phyloP scores from a whole-genome alignment of 2,797 vertebrate genomes.

The Fundulus diaphanus region DNA sequence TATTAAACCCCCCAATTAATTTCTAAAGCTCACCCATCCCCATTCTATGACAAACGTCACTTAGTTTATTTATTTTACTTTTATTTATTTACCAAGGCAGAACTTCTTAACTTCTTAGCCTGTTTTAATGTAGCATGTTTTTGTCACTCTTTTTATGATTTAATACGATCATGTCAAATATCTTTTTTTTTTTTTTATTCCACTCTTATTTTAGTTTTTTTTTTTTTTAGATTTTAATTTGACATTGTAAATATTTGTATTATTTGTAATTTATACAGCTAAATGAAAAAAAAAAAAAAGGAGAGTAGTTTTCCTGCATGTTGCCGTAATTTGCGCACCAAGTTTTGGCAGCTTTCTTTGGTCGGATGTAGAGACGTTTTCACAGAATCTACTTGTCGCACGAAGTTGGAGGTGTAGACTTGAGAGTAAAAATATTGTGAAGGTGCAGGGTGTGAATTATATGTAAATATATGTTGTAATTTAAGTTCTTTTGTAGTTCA shows the following conservation, averaged over 20 bases:
- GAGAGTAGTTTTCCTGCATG: slow-evolving; percentile 64
- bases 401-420: slow-evolving; percentile 64
- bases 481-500: slow-evolving; percentile 81
- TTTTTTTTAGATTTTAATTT: slow-evolving; percentile 63
- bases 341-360: slow-evolving; percentile 56
- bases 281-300: slow-evolving; percentile 56
- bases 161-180: slow-evolving; percentile 19
- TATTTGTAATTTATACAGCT: slow-evolving; percentile 79
- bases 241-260: slow-evolving; percentile 78
- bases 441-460: slow-evolving; percentile 57
- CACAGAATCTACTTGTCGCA: slow-evolving; percentile 72
- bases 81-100: slow-evolving; percentile 69
- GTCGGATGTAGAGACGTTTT: slow-evolving; percentile 65
- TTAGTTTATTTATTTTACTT: slow-evolving; percentile 68
- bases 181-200: too few relatives aligned
- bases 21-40: slow-evolving; percentile 13
- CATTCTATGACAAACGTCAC: slow-evolving; percentile 42
- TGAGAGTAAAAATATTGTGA: slow-evolving; percentile 63
- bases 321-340: slow-evolving; percentile 59
- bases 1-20: slow-evolving; percentile 21
- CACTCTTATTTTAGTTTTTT: slow-evolving; percentile 55
- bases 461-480: slow-evolving; percentile 84
- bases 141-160: slow-evolving; percentile 32
- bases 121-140: slow-evolving; percentile 43
- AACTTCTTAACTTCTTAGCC: slow-evolving; percentile 27